Evolutionary conservation across 2,113 vertebrate genomes (phyloP).

Genomic region (Corynorhinus townsendii): DNA sequence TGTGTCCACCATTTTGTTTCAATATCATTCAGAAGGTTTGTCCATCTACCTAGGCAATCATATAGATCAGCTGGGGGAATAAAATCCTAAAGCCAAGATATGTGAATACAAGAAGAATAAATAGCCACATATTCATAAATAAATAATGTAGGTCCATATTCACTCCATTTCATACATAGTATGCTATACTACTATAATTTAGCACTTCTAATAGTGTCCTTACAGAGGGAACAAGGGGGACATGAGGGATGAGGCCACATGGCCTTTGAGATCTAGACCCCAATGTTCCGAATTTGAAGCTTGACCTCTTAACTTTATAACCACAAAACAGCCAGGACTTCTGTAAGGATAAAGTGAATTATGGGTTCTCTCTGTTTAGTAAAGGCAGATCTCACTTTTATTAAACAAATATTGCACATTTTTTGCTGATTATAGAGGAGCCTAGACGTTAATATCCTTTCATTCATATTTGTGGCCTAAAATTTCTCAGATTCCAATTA

Average conservation of each 20-base stretch:
- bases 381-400: not conserved
- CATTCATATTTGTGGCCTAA: not conserved
- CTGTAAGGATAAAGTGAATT: not conserved
- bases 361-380: not conserved
- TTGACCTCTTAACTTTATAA: not conserved
- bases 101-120: not conserved
- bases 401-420: not conserved
- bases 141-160: not conserved
- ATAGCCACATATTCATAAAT: not conserved
- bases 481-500: not conserved
- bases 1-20: not conserved
- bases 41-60: not conserved
- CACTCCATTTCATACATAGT: not conserved
- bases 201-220: not conserved
- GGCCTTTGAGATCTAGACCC: not conserved
- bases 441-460: not conserved
- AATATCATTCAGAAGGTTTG: not conserved
- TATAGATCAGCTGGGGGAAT: not conserved
- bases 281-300: not conserved
- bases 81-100: no score
- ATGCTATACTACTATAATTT: not conserved
- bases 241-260: rapidly evolving
- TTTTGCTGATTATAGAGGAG: not conserved
- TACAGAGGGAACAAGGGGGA: rapidly evolving
- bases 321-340: not conserved